Evolutionary conservation across 1,140 invertebrate genomes (phyloP).

Genomic region (Oncopeltus fasciatus): DNA sequence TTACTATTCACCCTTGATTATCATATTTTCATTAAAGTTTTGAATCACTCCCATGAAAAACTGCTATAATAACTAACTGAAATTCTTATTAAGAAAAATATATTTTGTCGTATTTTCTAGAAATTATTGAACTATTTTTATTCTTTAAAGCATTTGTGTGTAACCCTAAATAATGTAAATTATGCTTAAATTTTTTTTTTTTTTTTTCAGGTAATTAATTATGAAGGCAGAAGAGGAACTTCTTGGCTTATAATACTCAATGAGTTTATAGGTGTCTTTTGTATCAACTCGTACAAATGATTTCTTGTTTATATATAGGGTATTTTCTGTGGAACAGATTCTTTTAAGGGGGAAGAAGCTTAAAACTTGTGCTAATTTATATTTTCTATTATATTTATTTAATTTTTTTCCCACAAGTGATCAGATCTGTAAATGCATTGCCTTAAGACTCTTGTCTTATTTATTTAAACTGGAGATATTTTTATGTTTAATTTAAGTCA

Average conservation of each 20-base stretch:
- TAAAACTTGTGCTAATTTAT: background rate
- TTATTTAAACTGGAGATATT: background rate
- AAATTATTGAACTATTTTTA: no score
- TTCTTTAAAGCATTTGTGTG: no score
- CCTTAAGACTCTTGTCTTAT: background rate
- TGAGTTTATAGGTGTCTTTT: background rate
- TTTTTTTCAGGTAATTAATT: constrained; percentile 1
- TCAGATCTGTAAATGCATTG: no score
- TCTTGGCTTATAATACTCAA: background rate
- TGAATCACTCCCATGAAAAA: no score
- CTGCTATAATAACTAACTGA: no score
- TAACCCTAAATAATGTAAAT: background rate
- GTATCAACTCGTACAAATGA: background rate
- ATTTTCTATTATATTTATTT: constrained; percentile 1
- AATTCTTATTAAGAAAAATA: no score
- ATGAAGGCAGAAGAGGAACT: background rate
- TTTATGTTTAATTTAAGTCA: no score
- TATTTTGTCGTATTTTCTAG: no score
- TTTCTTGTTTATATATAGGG: background rate
- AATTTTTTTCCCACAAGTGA: no score
- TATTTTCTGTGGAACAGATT: background rate
- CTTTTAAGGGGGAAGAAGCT: background rate
- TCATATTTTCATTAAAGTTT: no score
- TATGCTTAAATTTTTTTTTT: background rate
- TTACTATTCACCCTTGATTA: no score